phyloP scores from a whole-genome alignment of 2,113 vertebrate species.

The Oriolus oriolus region DNA sequence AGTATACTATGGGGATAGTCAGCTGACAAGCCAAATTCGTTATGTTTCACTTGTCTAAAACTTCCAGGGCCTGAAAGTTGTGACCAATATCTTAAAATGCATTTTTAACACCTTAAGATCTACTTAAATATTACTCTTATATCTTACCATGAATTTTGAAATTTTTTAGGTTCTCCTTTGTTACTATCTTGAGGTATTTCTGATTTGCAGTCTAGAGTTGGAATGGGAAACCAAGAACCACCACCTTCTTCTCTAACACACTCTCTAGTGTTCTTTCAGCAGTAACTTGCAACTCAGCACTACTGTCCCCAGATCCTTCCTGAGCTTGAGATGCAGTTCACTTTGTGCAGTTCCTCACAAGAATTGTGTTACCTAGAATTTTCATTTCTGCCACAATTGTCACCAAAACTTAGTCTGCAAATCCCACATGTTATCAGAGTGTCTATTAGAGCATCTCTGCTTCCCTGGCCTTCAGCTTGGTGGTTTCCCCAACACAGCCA shows the following conservation, averaged over 20 bases:
- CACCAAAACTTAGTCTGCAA: not conserved
- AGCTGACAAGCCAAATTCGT: not conserved
- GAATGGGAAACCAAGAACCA: not conserved
- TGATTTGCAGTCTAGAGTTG: not conserved
- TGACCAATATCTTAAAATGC: not conserved
- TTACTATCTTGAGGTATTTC: not conserved
- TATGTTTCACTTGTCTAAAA: not conserved
- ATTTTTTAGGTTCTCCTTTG: not conserved
- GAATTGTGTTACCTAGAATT: not conserved
- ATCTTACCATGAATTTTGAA: not conserved
- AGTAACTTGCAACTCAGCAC: not conserved
- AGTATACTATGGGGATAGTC: not conserved
- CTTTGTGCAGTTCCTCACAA: not conserved
- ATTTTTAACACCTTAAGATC: not conserved
- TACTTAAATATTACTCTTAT: not conserved
- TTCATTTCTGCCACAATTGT: not conserved
- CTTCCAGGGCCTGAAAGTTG: not conserved
- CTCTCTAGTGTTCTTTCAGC: not conserved
- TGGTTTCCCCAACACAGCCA: not conserved
- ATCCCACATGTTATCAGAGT: not conserved
- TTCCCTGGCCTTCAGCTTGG: not conserved
- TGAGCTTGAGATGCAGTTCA: not conserved
- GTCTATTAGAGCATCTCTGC: not conserved
- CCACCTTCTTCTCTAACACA: not conserved
- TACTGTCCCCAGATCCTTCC: not conserved